Evolutionary conservation across 2,113 vertebrate genomes (phyloP), one percentile per base, ranked within the genome.

Genomic region (Callospermophilus lateralis): DNA sequence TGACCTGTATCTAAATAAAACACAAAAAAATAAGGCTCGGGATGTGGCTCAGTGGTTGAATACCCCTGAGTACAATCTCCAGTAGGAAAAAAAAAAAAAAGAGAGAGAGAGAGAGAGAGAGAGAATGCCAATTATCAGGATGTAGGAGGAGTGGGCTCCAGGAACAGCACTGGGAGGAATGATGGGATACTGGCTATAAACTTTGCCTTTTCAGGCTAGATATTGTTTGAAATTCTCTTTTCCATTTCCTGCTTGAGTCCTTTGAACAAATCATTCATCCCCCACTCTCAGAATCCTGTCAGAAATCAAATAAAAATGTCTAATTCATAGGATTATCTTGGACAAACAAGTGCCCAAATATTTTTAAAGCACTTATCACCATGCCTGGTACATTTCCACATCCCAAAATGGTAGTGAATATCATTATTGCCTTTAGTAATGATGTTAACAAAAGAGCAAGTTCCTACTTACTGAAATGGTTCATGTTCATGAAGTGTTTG

Each of bases 261-360:
- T 77, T 90, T 89, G 9, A 93, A 91, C 17, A 94, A 93, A 68
- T 16, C 39, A 58, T 15, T 77, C 55, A n/a, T 16, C 9, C 61
- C 28, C 6, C 63, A 89, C 1, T 3, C n/a, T 61, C 22, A 73
- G 22, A 8, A 20, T 84, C 7, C 37, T 96, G 67, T 70, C n/a
- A 70, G 68, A 95, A 91, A 94, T 93, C 19, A 79, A 95, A 83
- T 95, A 89, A 93, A 96, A 94, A 61, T 45, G 34, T 1, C 39
- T 86, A 65, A 4, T 10, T 89, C 68, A 30, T 34, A 58, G 22
- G 6, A 32, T 53, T 34, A 61, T 51, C 45, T 1, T 73, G 22
- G 22, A 94, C 30, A 8, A 85, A 28, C 48, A 80, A 90, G 39
- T 13, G 4, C 5, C 15, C 74, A 74, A 77, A 16, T 73, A 84